A percentile compares a stretch with the other conserved stretches of the same genome.
Conservation (phyloP, 2,888 invertebrate species). For the Ormyrus nitidulus region DNA sequence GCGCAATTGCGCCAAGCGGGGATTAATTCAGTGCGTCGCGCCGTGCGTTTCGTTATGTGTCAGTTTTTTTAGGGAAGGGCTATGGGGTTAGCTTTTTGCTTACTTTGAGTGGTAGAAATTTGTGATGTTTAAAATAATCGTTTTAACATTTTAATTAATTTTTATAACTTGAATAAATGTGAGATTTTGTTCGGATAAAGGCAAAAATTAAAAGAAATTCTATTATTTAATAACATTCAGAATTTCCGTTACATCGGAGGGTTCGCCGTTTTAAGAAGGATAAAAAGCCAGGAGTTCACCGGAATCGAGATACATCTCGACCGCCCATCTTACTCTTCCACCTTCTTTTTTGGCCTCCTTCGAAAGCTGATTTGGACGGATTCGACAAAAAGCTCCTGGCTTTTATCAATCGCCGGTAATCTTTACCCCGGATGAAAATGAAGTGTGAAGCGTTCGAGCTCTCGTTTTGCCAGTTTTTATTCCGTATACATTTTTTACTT, state of each 20-base stretch:
- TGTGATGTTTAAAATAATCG: too few species aligned
- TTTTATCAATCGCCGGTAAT: conserved; percentile 43
- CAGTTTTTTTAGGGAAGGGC: too few species aligned
- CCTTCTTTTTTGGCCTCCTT: too few species aligned
- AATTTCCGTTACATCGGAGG: background rate
- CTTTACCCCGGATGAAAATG: conserved; percentile 12
- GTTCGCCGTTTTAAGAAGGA: background rate
- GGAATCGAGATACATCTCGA: conserved; percentile 4
- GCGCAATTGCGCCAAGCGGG: background rate
- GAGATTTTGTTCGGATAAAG: too few species aligned
- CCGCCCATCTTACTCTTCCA: background rate
- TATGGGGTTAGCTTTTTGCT: background rate
- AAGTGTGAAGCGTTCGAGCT: conserved; percentile 13
- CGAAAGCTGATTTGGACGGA: background rate
- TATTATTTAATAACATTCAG: too few species aligned
- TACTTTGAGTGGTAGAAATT: background rate
- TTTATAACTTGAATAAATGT: too few species aligned
- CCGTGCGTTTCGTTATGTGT: too few species aligned
- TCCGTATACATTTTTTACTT: too few species aligned
- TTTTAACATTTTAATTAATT: too few species aligned
- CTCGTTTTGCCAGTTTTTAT: background rate
- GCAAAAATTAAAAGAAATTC: too few species aligned
- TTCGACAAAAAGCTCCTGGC: conserved; percentile 26
- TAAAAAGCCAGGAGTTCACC: background rate
- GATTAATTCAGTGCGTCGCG: too few species aligned